A percentile compares a stretch with the other conserved stretches of the same genome.
Evolutionary conservation across 2,888 invertebrate species (phyloP).

Genomic region (Spialia ferax): DNA sequence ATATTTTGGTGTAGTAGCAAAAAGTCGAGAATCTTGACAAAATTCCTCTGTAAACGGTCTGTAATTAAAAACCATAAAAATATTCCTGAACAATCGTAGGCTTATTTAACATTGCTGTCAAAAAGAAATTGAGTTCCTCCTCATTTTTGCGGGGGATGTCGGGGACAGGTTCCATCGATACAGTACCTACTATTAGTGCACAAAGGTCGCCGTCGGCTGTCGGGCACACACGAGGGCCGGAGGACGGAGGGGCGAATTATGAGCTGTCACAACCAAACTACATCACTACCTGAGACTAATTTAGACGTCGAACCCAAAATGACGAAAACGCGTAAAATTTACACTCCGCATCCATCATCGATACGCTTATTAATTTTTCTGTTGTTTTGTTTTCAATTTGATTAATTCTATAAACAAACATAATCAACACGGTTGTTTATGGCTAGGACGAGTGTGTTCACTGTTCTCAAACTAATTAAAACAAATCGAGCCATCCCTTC

Average conservation of each 20-base stretch:
- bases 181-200: constrained; percentile 72
- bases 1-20: background rate
- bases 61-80: constrained; percentile 30
- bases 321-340: constrained; percentile 33
- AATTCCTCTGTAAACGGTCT: constrained; percentile 17
- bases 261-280: constrained; percentile 72
- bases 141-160: constrained; percentile 64
- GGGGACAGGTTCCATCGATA: constrained; percentile 64
- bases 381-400: constrained; percentile 43
- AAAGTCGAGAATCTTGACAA: background rate
- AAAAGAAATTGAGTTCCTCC: constrained; percentile 76
- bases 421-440: constrained; percentile 52
- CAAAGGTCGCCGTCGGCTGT: constrained; percentile 79
- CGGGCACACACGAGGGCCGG: constrained; percentile 57
- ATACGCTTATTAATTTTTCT: constrained; percentile 23
- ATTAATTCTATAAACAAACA: constrained; percentile 59
- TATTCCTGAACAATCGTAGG: constrained; percentile 28
- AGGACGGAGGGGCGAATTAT: constrained; percentile 72
- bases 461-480: constrained; percentile 67
- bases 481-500: constrained; percentile 61
- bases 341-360: constrained; percentile 31
- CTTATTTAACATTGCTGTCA: constrained; percentile 66
- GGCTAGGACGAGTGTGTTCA: constrained; percentile 53
- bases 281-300: constrained; percentile 64
- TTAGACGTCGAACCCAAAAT: constrained; percentile 45